Percentiles rank a stretch among this genome's conserved stretches.
Conservation (phyloP, 2,888 invertebrate genomes). For the Diaperis boleti region DNA sequence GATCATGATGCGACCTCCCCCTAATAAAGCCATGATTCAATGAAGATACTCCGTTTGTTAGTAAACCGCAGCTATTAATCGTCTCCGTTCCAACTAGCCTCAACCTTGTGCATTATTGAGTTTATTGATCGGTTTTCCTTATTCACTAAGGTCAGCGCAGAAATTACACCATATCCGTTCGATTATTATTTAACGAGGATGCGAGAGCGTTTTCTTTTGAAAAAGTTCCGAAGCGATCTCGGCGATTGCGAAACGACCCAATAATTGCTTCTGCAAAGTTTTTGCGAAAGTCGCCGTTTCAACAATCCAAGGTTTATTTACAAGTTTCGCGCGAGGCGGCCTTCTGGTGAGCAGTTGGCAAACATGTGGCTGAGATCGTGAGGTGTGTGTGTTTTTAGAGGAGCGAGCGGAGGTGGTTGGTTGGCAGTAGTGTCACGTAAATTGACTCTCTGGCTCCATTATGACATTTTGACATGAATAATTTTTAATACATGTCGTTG, state of each 20-base stretch:
- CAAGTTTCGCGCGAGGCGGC: conserved; percentile 12
- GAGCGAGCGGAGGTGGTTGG: too few relatives aligned
- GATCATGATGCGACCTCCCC: not conserved
- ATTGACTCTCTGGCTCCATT: too few relatives aligned
- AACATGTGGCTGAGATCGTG: conserved; percentile 18
- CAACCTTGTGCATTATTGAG: conserved; percentile 27
- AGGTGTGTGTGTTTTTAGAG: too few relatives aligned
- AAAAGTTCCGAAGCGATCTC: not conserved
- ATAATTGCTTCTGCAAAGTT: conserved; percentile 21
- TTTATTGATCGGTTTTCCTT: conserved; percentile 24
- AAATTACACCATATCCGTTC: conserved; percentile 1
- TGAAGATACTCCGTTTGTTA: conserved; percentile 11
- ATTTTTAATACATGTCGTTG: too few relatives aligned
- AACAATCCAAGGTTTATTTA: conserved; percentile 21
- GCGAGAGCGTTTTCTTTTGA: not conserved
- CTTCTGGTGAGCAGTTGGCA: conserved; percentile 10
- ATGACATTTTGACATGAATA: too few relatives aligned
- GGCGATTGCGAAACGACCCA: not conserved
- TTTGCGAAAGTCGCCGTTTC: conserved; percentile 5
- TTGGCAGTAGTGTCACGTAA: too few relatives aligned
- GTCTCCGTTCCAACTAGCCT: conserved; percentile 11
- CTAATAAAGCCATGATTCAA: conserved; percentile 9
- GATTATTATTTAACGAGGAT: conserved; percentile 2
- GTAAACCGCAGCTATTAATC: conserved; percentile 26
- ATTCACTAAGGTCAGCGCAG: conserved; percentile 12